Conservation (phyloP, 2,113 vertebrate genomes). For the Puntigrus tetrazona region DNA sequence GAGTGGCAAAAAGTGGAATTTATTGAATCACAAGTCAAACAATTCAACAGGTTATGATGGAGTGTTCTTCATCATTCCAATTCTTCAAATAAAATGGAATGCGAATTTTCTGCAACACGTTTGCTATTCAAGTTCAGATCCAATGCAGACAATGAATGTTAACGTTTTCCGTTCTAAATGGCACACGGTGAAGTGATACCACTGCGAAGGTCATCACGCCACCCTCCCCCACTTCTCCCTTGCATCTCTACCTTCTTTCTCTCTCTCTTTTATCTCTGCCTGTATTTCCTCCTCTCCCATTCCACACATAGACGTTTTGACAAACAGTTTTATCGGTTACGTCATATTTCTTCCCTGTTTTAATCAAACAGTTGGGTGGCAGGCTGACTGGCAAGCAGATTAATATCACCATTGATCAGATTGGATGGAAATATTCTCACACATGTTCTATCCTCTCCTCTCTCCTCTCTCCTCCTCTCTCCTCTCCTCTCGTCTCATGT, state of each 20-base stretch:
- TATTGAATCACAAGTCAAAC: neutral
- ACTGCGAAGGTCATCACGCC: conserved; percentile 67
- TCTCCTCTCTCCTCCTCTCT: neutral
- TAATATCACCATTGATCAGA: conserved; percentile 81
- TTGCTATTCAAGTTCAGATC: neutral
- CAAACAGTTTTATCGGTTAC: conserved; percentile 80
- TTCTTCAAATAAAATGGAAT: neutral
- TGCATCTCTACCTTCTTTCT: conserved; percentile 44
- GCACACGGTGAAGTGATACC: conserved; percentile 51
- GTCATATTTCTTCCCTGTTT: conserved; percentile 82
- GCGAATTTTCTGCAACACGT: neutral
- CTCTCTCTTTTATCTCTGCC: conserved; percentile 33
- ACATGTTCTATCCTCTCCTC: conserved; percentile 17
- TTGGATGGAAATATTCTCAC: conserved; percentile 73
- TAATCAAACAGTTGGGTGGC: conserved; percentile 75
- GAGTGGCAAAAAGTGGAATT: neutral
- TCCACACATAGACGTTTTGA: conserved; percentile 65
- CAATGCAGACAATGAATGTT: neutral
- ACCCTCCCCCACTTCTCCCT: conserved; percentile 18
- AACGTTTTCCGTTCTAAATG: neutral
- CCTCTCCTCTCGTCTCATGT: neutral
- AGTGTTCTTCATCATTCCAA: neutral
- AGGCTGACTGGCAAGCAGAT: conserved; percentile 76
- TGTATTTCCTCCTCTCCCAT: conserved; percentile 59
- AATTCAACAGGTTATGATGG: neutral